Evolutionary conservation across 1,140 invertebrate species (phyloP).

Genomic region (Drosophila miranda): DNA sequence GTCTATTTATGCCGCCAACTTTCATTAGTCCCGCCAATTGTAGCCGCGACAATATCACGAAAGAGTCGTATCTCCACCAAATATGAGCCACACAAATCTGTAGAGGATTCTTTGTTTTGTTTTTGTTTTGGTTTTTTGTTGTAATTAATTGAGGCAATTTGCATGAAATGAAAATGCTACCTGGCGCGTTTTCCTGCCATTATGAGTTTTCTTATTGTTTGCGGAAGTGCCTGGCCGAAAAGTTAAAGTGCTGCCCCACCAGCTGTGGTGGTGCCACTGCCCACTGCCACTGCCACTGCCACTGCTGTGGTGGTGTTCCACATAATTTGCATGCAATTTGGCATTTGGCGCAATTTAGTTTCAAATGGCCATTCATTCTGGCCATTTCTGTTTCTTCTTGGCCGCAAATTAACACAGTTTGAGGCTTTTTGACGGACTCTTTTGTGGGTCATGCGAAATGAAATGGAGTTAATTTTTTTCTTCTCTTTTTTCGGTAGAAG

Average conservation of each 20-base stretch:
- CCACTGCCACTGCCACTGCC: no score
- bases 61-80: slow-evolving; percentile 1
- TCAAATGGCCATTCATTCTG: slow-evolving; percentile 54
- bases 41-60: slow-evolving; percentile 1
- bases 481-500: slow-evolving; percentile 12
- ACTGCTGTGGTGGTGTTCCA: slow-evolving; percentile 41
- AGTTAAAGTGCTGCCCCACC: not conserved
- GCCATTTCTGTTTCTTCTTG: slow-evolving; percentile 19
- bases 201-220: slow-evolving; percentile 33
- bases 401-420: slow-evolving; percentile 77
- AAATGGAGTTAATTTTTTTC: slow-evolving; percentile 61
- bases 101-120: slow-evolving; percentile 5
- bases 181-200: slow-evolving; percentile 7
- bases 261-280: no score
- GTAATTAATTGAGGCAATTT: slow-evolving; percentile 57
- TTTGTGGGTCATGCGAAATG: slow-evolving; percentile 76
- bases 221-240: slow-evolving; percentile 46
- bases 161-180: slow-evolving; percentile 34
- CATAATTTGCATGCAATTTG: slow-evolving; percentile 79
- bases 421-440: slow-evolving; percentile 30
- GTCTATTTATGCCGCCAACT: slow-evolving; percentile 59
- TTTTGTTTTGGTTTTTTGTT: no score
- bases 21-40: slow-evolving; percentile 45
- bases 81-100: slow-evolving; percentile 1
- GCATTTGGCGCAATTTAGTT: slow-evolving; percentile 72